Conservation (phyloP, 2,113 vertebrate genomes). For the Cyphomyrus discorhynchus region DNA sequence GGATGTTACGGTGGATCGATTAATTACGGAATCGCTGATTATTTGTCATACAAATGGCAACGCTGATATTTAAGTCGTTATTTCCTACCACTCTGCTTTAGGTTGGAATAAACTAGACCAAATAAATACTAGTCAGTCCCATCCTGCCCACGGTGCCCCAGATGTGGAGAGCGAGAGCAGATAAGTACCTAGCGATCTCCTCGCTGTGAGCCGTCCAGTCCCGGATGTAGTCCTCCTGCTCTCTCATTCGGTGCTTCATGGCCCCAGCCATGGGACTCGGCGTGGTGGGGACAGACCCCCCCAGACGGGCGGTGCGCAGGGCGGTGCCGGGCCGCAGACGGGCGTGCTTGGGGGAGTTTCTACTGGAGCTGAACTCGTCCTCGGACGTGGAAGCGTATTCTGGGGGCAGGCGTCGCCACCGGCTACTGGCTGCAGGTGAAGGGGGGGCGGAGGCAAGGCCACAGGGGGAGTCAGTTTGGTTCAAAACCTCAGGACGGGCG, state of each 20-base stretch:
- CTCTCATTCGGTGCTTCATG: constrained; percentile 88
- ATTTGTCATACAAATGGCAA: neutral
- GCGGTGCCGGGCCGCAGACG: constrained; percentile 81
- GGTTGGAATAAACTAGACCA: neutral
- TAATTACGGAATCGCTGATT: neutral
- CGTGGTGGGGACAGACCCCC: constrained; percentile 58
- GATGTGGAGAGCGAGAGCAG: constrained; percentile 1
- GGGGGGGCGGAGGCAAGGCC: neutral
- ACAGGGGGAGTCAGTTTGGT: neutral
- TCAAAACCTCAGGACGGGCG: neutral
- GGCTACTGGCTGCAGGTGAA: constrained; percentile 71
- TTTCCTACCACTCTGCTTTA: neutral
- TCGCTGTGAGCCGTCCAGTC: constrained; percentile 98
- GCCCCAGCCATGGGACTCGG: constrained; percentile 55
- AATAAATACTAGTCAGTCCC: neutral
- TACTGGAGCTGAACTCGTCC: constrained; percentile 94
- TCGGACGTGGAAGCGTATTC: constrained; percentile 99
- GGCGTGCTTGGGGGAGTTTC: constrained; percentile 83
- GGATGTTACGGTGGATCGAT: neutral
- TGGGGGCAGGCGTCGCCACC: constrained; percentile 93
- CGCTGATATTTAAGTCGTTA: neutral
- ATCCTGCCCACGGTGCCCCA: neutral
- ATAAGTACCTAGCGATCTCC: constrained; percentile 91
- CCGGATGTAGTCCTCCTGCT: constrained; percentile 95
- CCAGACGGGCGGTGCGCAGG: constrained; percentile 67